These are phyloP conservation scores for Corythucha ciliata DNA, from an alignment of 2,888 invertebrate species.

Conservation along the genomic window DNA sequence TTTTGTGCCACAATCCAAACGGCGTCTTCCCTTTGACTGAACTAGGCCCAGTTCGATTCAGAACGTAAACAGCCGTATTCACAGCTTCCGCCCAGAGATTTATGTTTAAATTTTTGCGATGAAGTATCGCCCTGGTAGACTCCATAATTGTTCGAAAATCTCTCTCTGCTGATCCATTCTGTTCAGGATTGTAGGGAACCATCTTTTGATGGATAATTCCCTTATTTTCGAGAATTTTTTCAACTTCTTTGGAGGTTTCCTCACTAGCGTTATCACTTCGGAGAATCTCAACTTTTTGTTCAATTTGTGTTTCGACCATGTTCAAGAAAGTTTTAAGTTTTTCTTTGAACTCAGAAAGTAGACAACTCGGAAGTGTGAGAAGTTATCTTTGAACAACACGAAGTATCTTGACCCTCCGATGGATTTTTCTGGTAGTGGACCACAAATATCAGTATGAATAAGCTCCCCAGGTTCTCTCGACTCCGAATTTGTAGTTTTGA, in stretches of 20 bases:
- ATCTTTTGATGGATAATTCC: too few relatives aligned
- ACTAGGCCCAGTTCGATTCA: conserved; percentile 12
- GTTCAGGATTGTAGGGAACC: conserved; percentile 28
- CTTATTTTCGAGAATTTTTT: too few relatives aligned
- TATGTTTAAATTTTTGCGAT: conserved; percentile 16
- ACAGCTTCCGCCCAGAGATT: conserved; percentile 16
- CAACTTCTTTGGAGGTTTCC: conserved; percentile 33
- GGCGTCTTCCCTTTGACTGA: conserved; percentile 10
- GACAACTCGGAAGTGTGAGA: conserved; percentile 34
- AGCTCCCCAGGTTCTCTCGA: conserved; percentile 34
- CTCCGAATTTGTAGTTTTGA: too few relatives aligned
- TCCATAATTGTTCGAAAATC: conserved; percentile 31
- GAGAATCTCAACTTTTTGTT: conserved; percentile 36
- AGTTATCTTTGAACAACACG: conserved; percentile 37
- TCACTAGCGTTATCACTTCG: conserved; percentile 38
- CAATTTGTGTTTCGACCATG: conserved; percentile 33
- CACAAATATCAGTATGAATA: conserved; percentile 35
- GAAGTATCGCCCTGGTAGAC: conserved; percentile 27
- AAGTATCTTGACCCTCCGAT: conserved; percentile 35
- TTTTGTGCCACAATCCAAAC: conserved; percentile 8
- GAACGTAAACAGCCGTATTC: conserved; percentile 1
- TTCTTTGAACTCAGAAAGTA: conserved; percentile 29
- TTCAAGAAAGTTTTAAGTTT: conserved; percentile 13
- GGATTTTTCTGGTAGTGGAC: conserved; percentile 32
- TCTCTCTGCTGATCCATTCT: conserved; percentile 29